Conservation (phyloP, 1,140 invertebrate species). For the Muscidifurax raptorellus region DNA sequence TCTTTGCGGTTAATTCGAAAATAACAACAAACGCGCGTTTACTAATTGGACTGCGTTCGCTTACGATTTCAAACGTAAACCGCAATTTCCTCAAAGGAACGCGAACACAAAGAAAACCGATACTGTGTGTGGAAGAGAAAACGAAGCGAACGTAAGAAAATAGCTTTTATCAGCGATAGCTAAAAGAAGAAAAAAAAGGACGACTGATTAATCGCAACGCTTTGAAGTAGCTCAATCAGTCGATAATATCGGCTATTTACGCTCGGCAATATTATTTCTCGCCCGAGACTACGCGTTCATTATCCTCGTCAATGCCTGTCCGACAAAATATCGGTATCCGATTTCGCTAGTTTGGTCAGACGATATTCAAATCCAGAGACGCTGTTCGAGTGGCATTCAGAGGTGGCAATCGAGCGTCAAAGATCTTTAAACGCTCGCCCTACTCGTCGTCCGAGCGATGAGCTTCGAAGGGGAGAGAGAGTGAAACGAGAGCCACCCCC, state of each 20-base stretch:
- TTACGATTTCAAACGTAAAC: background rate
- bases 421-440: constrained; percentile 67
- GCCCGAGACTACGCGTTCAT: background rate
- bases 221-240: background rate
- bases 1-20: background rate
- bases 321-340: constrained; percentile 22
- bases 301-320: background rate
- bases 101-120: background rate
- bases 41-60: background rate
- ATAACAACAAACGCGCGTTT: background rate
- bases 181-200: background rate
- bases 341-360: constrained; percentile 11
- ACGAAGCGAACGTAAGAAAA: background rate
- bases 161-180: background rate
- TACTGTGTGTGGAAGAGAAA: background rate
- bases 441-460: constrained; percentile 25
- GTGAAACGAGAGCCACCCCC: constrained; percentile 49
- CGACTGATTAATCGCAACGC: background rate
- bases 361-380: constrained; percentile 30
- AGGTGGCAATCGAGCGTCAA: constrained; percentile 64
- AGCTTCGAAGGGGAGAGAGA: constrained; percentile 44
- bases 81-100: background rate
- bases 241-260: background rate
- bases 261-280: background rate
- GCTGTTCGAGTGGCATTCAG: constrained; percentile 59